Base-by-base conservation (phyloP, 2,888 invertebrate species). In the Phlogophora meticulosa region DNA sequence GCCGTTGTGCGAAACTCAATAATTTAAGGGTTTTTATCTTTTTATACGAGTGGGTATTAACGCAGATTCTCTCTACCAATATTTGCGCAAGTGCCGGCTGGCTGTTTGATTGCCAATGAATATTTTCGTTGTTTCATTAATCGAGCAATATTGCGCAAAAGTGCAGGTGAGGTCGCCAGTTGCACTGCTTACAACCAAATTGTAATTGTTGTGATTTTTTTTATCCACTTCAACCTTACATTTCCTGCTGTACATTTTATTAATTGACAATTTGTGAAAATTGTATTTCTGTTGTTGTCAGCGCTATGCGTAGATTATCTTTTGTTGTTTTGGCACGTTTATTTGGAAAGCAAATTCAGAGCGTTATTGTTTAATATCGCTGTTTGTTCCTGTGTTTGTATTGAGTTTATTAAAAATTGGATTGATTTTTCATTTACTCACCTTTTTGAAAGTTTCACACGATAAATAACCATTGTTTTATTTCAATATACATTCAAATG, bases 41-140 rank as follows among this genome's bases (percentile, higher is more conserved):
- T 88, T 84, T 78, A 82, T 85, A 83, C 81, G 83, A 78, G 72
- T 82, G 81, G 78, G 78, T 85, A 83, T 87, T 84, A 85, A 85
- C 83, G 84, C 85, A 88, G 85, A 88, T 87, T 89, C 86, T 83
- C 86, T 87, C 76, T 82, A 81, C 82, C 83, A 91, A 90, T 91
- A 90, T 91, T 91, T 90, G 87, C 77, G 63, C 80, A 86, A 85
- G 85, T 85, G 82, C 84, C 80, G 85, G 80, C 79, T 69, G 82
- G 77, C 76, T 89, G 88, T 90, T 88, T 90, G 89, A 89, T 91
- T 89, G 87, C 87, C 86, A 87, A 87, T 88, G 87, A 89, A 88
- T 88, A 88, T 87, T 89, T 90, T 85, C 86, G 85, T 81, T 87
- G 84, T 86, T 89, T 84, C 85, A 88, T 88, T 87, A 89, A 88